Percentiles rank a stretch among this genome's conserved stretches.
These are phyloP conservation scores for Venusia cambrica DNA, from an alignment of 2,888 invertebrate species.

Conservation along the genomic window DNA sequence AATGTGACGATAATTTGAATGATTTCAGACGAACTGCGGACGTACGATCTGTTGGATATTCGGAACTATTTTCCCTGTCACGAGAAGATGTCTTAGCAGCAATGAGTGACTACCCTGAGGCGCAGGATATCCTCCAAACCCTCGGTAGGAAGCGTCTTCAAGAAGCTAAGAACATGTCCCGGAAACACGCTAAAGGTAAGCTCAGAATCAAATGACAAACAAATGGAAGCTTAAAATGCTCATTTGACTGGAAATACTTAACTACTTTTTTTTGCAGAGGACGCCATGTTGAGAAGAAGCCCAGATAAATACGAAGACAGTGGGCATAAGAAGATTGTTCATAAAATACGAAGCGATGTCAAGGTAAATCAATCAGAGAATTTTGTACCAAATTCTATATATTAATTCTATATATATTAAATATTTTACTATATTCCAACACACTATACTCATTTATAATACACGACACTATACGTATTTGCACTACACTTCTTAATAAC, in stretches of 20 bases:
- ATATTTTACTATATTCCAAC: too few species aligned
- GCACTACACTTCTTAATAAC: too few species aligned
- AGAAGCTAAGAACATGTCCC: conserved; percentile 86
- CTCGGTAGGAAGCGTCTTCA: conserved; percentile 92
- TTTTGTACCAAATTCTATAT: neutral
- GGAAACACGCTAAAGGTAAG: conserved; percentile 50
- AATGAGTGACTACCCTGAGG: conserved; percentile 98
- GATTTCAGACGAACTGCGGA: conserved; percentile 93
- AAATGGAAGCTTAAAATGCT: too few species aligned
- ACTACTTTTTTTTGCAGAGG: conserved; percentile 46
- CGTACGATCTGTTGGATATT: conserved; percentile 97
- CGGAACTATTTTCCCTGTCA: conserved; percentile 95
- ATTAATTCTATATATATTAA: too few species aligned
- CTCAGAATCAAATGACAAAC: conserved; percentile 3
- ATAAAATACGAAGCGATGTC: conserved; percentile 91
- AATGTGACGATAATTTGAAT: too few species aligned
- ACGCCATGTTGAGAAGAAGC: conserved; percentile 40
- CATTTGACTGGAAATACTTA: too few species aligned
- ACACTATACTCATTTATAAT: too few species aligned
- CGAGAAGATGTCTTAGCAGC: conserved; percentile 96
- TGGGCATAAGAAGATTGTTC: conserved; percentile 88
- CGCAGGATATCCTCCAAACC: conserved; percentile 95
- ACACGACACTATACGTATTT: too few species aligned
- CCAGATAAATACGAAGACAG: conserved; percentile 80
- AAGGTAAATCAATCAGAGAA: conserved; percentile 72